Conservation (phyloP, 2,797 vertebrate species). For the Threskiornis aethiopicus region DNA sequence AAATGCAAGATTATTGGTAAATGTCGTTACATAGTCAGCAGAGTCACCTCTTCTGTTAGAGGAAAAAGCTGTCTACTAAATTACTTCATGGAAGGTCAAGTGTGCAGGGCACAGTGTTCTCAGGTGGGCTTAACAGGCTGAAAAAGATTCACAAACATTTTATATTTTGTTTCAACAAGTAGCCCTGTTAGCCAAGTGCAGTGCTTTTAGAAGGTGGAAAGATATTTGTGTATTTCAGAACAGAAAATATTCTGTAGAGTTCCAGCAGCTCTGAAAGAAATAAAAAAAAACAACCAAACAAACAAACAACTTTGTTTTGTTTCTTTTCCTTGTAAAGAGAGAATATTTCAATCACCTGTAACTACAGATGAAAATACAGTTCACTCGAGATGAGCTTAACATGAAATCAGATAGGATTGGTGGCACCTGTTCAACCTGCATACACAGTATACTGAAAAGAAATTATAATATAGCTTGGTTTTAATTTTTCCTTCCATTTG, state of each 20-base stretch:
- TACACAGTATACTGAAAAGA: neutral
- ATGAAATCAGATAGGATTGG: neutral
- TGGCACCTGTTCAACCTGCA: neutral
- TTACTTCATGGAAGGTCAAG: neutral
- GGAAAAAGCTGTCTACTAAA: neutral
- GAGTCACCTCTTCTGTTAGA: neutral
- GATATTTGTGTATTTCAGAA: neutral
- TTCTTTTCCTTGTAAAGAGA: neutral
- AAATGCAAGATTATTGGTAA: neutral
- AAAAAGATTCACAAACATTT: neutral
- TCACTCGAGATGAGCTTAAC: neutral
- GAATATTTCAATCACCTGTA: neutral
- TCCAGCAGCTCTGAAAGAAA: neutral
- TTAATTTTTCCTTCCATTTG: neutral
- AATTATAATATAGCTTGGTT: neutral
- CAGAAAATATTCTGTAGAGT: neutral
- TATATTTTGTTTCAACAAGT: neutral
- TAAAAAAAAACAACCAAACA: neutral
- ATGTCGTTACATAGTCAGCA: neutral
- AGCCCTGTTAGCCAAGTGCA: neutral
- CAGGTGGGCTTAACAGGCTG: neutral
- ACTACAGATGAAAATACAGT: neutral
- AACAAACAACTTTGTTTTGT: neutral
- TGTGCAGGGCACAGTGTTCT: neutral
- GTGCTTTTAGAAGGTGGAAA: neutral